These are phyloP conservation scores for Pterois miles DNA, from an alignment of 2,797 vertebrate species.

Conservation along the genomic window DNA sequence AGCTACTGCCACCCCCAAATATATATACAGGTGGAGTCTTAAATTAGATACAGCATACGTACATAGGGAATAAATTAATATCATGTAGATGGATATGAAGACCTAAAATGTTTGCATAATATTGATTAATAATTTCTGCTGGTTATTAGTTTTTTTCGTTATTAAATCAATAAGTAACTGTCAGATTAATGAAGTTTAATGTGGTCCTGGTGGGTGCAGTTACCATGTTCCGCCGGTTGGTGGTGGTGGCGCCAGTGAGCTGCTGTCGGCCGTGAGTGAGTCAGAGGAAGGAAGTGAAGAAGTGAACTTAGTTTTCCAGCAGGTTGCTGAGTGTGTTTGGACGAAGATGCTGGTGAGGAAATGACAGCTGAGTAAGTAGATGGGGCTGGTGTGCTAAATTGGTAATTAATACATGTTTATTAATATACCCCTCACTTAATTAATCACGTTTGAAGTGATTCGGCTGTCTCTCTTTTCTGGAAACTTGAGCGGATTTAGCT, in stretches of 20 bases:
- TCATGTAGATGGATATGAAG: too few species aligned
- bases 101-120: too few species aligned
- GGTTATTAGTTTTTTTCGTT: too few species aligned
- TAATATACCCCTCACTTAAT: rapidly evolving
- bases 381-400: rapidly evolving
- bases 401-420: rapidly evolving
- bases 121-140: too few species aligned
- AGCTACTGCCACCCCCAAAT: too few species aligned
- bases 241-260: not conserved
- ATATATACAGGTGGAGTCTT: too few species aligned
- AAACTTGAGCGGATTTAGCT: not conserved
- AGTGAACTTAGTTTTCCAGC: slow-evolving; percentile 53
- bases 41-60: too few species aligned
- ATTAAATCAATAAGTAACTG: too few species aligned
- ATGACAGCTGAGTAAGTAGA: slow-evolving; percentile 60
- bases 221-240: not conserved
- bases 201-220: too few species aligned
- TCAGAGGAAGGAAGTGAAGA: slow-evolving; percentile 34
- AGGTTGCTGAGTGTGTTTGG: slow-evolving; percentile 22
- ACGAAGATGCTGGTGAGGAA: slow-evolving; percentile 43
- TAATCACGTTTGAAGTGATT: not conserved
- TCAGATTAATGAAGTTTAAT: too few species aligned
- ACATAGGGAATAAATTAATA: too few species aligned
- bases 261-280: rapidly evolving
- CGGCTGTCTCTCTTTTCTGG: rapidly evolving